Conservation (phyloP, 2,888 invertebrate species). For the Melitaea athalia region DNA sequence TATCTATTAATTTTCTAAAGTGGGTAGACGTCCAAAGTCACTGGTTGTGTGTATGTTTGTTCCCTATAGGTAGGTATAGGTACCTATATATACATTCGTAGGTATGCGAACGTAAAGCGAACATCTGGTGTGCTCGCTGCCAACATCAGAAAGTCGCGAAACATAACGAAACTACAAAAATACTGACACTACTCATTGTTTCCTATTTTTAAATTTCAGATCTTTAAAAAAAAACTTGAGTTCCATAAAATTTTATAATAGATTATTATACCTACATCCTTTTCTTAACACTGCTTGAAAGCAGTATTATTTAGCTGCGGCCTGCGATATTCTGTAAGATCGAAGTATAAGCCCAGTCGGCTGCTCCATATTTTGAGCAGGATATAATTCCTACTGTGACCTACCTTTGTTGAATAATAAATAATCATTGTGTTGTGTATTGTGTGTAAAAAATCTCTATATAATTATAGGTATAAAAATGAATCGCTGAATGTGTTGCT, state of each 20-base stretch:
- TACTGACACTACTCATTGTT: conserved; percentile 60
- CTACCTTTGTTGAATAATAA: too few relatives aligned
- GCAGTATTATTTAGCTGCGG: too few relatives aligned
- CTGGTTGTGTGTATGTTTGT: conserved; percentile 51
- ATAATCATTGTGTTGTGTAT: too few relatives aligned
- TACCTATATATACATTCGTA: conserved; percentile 44
- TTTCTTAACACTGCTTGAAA: too few relatives aligned
- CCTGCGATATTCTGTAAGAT: too few relatives aligned
- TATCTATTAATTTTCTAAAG: too few relatives aligned
- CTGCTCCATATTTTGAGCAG: too few relatives aligned
- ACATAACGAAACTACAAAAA: conserved; percentile 68
- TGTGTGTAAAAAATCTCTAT: too few relatives aligned
- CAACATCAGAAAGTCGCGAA: conserved; percentile 63
- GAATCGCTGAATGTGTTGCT: too few relatives aligned
- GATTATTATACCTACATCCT: background rate
- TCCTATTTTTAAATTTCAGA: conserved; percentile 63
- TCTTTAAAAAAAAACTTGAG: background rate
- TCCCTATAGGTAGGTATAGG: conserved; percentile 39
- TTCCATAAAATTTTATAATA: background rate
- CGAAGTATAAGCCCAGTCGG: too few relatives aligned
- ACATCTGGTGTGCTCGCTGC: conserved; percentile 59
- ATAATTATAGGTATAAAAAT: too few relatives aligned
- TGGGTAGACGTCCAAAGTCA: conserved; percentile 62
- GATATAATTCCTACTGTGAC: too few relatives aligned
- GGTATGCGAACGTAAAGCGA: conserved; percentile 40